phyloP scores from a whole-genome alignment of 2,797 vertebrate species.

The Eulemur rubriventer region DNA sequence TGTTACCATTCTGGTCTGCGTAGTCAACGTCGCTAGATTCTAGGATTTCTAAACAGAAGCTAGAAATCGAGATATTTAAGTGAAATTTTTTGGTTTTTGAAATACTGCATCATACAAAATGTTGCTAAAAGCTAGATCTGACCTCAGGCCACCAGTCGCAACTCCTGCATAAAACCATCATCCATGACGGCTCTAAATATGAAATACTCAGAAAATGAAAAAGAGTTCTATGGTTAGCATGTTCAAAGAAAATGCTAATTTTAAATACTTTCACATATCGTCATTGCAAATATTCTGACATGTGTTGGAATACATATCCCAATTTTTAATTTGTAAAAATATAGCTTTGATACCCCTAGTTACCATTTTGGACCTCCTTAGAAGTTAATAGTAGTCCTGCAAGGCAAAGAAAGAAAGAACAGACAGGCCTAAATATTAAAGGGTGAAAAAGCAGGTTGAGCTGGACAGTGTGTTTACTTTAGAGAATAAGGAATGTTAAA shows the following conservation, averaged over 20 bases:
- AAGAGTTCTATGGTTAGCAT: background rate
- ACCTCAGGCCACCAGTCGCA: background rate
- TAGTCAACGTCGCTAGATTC: background rate
- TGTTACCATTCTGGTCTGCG: background rate
- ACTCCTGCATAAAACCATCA: background rate
- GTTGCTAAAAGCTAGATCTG: background rate
- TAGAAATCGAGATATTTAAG: background rate
- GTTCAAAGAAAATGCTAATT: background rate
- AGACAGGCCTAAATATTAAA: background rate
- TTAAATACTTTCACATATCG: background rate
- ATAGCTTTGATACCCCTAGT: background rate
- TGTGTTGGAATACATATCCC: background rate
- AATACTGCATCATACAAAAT: background rate
- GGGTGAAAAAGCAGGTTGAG: background rate
- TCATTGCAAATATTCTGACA: slow-evolving; percentile 5
- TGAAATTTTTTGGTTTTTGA: background rate
- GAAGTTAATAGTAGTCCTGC: background rate
- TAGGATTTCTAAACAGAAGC: slow-evolving; percentile 12
- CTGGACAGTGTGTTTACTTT: background rate
- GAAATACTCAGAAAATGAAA: background rate
- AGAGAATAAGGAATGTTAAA: slow-evolving; percentile 17
- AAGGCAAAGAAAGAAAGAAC: slow-evolving; percentile 18
- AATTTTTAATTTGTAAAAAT: slow-evolving; percentile 51
- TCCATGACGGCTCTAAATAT: background rate
- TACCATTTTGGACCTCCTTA: background rate